Evolutionary conservation across 2,797 vertebrate genomes (phyloP).

Genomic region (Astyanax mexicanus): DNA sequence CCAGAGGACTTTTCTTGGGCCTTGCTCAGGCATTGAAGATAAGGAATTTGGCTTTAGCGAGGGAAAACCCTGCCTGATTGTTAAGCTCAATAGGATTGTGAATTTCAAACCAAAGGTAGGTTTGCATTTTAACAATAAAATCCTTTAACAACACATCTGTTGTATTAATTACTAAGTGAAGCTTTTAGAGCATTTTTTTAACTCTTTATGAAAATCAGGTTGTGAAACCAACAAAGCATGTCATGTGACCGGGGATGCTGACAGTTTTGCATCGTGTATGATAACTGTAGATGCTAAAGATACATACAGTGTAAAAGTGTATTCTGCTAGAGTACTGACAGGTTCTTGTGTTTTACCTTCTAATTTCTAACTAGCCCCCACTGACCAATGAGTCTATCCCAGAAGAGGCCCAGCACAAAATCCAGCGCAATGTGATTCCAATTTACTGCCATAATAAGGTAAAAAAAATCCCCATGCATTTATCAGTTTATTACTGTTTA

Average conservation of each 20-base stretch:
- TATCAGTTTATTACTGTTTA: too few species aligned
- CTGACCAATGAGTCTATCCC: conserved; percentile 81
- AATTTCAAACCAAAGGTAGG: conserved; percentile 90
- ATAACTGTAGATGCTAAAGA: background rate
- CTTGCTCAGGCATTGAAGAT: conserved; percentile 88
- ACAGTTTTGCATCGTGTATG: too few species aligned
- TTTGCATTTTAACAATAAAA: background rate
- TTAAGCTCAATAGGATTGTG: conserved; percentile 95
- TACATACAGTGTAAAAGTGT: too few species aligned
- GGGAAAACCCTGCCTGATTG: conserved; percentile 90
- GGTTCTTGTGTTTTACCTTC: background rate
- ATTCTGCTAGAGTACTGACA: background rate
- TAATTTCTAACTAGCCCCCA: conserved; percentile 79
- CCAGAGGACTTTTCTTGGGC: conserved; percentile 79
- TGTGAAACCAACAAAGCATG: too few species aligned
- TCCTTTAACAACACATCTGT: too few species aligned
- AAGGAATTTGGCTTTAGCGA: conserved; percentile 82
- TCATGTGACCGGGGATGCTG: too few species aligned
- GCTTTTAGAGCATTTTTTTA: too few species aligned
- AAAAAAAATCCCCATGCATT: conserved; percentile 37
- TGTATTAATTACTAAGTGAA: too few species aligned
- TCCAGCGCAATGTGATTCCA: conserved; percentile 84
- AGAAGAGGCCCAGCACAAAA: conserved; percentile 73
- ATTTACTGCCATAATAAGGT: conserved; percentile 90
- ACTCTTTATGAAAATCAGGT: background rate